phyloP scores from a whole-genome alignment of 2,888 invertebrate species.

The Atethmia centrago region DNA sequence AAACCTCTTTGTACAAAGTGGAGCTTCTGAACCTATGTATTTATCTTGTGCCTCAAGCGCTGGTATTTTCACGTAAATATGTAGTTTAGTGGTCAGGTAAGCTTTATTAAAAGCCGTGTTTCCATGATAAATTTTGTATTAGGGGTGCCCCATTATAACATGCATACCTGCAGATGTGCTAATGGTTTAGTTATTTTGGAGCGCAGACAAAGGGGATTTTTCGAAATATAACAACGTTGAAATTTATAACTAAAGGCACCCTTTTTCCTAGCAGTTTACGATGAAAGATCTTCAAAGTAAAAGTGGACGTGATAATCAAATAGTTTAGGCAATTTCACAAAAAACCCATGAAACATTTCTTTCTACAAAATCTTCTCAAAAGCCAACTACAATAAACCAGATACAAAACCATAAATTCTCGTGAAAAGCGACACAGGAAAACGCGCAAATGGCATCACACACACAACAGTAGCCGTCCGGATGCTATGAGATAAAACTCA shows the following conservation, averaged over 20 bases:
- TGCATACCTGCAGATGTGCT: slow-evolving; percentile 1
- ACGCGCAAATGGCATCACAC: slow-evolving; percentile 23
- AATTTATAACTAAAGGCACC: background rate
- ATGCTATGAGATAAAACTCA: slow-evolving; percentile 67
- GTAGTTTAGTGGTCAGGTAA: slow-evolving; percentile 44
- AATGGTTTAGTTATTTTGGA: slow-evolving; percentile 4
- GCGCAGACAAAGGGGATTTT: background rate
- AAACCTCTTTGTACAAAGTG: background rate
- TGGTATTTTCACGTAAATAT: slow-evolving; percentile 51
- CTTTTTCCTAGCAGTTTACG: background rate
- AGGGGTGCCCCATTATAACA: background rate
- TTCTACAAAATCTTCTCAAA: background rate
- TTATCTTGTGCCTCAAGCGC: background rate
- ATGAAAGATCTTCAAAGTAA: background rate
- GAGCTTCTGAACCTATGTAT: slow-evolving; percentile 5
- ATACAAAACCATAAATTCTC: slow-evolving; percentile 39
- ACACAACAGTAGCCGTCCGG: slow-evolving; percentile 37
- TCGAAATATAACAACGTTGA: background rate
- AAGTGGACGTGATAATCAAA: slow-evolving; percentile 1
- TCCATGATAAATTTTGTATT: slow-evolving; percentile 9
- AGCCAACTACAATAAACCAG: slow-evolving; percentile 6
- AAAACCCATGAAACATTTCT: background rate
- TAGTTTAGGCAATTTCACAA: slow-evolving; percentile 22
- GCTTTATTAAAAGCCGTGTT: slow-evolving; percentile 50
- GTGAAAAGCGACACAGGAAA: slow-evolving; percentile 45